Evolutionary conservation across 2,888 invertebrate genomes (phyloP).

Genomic region (Protodeltote pygarga): DNA sequence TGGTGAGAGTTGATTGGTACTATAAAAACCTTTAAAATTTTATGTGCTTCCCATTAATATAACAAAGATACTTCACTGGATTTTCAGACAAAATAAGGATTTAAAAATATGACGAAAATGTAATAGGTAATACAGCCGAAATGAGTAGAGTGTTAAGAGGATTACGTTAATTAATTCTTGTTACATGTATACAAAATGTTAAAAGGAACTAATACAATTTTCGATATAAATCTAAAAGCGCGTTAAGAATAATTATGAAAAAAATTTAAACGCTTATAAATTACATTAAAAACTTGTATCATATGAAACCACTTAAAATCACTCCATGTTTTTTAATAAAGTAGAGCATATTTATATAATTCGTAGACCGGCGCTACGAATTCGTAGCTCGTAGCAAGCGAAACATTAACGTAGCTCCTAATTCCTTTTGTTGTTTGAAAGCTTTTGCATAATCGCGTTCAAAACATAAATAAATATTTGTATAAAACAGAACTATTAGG

Average conservation of each 20-base stretch:
- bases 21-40: no score
- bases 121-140: no score
- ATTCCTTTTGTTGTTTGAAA: slow-evolving; percentile 53
- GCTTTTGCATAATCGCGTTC: slow-evolving; percentile 57
- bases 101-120: no score
- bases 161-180: slow-evolving; percentile 44
- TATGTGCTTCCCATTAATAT: no score
- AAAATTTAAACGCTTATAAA: no score
- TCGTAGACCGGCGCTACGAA: slow-evolving; percentile 46
- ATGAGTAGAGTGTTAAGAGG: slow-evolving; percentile 27
- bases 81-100: no score
- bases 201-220: slow-evolving; percentile 17
- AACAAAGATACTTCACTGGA: no score
- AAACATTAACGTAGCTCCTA: slow-evolving; percentile 42
- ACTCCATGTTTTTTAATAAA: slow-evolving; percentile 22
- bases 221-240: slow-evolving; percentile 10
- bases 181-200: slow-evolving; percentile 37
- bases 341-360: no score
- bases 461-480: slow-evolving; percentile 50
- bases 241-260: neutral
- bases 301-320: no score
- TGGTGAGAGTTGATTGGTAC: neutral
- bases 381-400: slow-evolving; percentile 39
- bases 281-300: no score
- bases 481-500: slow-evolving; percentile 30